These are phyloP conservation scores for Erithacus rubecula DNA, from an alignment of 2,797 vertebrate genomes.

Conservation along the genomic window DNA sequence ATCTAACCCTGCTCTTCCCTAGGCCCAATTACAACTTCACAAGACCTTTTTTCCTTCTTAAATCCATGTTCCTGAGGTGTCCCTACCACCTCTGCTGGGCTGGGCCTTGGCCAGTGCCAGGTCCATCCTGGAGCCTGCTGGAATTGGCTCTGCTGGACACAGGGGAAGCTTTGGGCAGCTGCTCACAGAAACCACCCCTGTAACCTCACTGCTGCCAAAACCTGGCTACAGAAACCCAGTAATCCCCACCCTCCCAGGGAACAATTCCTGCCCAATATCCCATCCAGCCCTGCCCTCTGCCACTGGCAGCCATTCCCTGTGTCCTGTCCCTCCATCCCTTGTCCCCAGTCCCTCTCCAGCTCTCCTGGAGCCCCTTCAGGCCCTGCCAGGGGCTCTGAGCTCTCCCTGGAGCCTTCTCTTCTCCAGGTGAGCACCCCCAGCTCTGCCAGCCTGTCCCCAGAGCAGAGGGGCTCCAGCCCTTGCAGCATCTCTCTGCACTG, in stretches of 20 bases:
- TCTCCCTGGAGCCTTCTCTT: neutral
- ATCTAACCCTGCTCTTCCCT: neutral
- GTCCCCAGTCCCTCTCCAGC: neutral
- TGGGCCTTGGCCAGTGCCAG: neutral
- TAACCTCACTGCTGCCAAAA: neutral
- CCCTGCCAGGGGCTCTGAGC: neutral
- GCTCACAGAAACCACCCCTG: neutral
- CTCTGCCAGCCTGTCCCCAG: neutral
- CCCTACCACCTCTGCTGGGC: neutral
- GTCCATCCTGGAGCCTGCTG: neutral
- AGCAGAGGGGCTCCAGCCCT: neutral
- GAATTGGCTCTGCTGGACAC: neutral
- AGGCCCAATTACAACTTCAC: neutral
- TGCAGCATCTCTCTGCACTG: rapidly evolving
- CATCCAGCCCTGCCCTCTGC: neutral
- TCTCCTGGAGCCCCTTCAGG: neutral
- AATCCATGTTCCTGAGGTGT: neutral
- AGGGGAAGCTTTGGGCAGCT: neutral
- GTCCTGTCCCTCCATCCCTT: neutral
- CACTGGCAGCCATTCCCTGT: neutral
- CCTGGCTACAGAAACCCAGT: neutral
- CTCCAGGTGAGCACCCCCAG: neutral
- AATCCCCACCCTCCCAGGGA: neutral
- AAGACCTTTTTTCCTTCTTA: neutral
- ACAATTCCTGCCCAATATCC: neutral